phyloP scores from a whole-genome alignment of 2,113 vertebrate genomes.

The Suncus etruscus region DNA sequence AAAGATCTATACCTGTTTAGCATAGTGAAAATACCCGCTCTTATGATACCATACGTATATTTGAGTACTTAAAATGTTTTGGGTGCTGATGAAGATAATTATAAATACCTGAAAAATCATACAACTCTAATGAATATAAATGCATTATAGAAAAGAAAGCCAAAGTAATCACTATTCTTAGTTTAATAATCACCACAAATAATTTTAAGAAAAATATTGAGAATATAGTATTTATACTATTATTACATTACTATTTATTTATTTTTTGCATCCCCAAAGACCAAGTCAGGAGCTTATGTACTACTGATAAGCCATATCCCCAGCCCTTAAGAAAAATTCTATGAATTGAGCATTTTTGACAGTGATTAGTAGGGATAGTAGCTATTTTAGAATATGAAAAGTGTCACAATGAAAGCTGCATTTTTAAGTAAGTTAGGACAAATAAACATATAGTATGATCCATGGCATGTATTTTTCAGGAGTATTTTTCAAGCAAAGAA shows the following conservation, averaged over 20 bases:
- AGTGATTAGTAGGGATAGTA: neutral
- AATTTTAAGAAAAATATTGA: neutral
- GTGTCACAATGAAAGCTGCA: neutral
- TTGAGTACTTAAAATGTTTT: conserved; percentile 5
- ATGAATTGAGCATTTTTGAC: neutral
- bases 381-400: neutral
- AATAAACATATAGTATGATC: neutral
- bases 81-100: neutral
- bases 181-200: neutral
- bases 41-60: neutral
- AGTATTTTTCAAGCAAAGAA: neutral
- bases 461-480: no score
- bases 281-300: no score
- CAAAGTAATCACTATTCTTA: neutral
- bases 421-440: neutral
- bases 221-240: no score
- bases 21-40: neutral
- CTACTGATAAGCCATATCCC: no score
- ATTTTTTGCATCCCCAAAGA: no score
- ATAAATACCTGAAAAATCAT: neutral
- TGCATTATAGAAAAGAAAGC: neutral
- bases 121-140: neutral
- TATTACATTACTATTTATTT: no score
- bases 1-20: neutral
- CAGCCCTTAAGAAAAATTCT: neutral